These are phyloP conservation scores for Hirtodrosophila cameraria DNA, from an alignment of 2,888 invertebrate genomes.

Conservation along the genomic window DNA sequence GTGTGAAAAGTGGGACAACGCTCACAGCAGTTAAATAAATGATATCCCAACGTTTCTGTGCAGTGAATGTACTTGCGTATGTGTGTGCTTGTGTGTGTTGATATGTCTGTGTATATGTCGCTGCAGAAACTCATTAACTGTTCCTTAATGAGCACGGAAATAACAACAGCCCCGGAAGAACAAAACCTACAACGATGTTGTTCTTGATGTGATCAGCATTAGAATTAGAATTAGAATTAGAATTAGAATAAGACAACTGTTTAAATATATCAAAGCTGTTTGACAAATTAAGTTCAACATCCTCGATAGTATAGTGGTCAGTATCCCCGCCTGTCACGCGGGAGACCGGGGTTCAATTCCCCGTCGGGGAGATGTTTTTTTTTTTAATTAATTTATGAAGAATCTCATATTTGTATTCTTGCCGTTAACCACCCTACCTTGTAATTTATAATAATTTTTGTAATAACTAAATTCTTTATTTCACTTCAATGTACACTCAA, in stretches of 20 bases:
- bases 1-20: conserved; percentile 58
- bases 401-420: not conserved
- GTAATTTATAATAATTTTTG: too few species aligned
- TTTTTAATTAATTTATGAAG: not conserved
- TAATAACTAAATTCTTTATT: too few species aligned
- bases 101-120: conserved; percentile 13
- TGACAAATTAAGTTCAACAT: not conserved
- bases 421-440: too few species aligned
- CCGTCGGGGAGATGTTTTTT: conserved; percentile 51
- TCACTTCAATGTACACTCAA: too few species aligned
- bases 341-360: conserved; percentile 68
- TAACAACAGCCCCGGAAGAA: conserved; percentile 43
- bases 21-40: conserved; percentile 66
- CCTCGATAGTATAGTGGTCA: conserved; percentile 73
- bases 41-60: conserved; percentile 39
- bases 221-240: conserved; percentile 17
- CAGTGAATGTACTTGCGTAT: conserved; percentile 1
- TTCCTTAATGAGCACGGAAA: conserved; percentile 59
- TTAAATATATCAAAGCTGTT: conserved; percentile 8
- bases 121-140: conserved; percentile 58
- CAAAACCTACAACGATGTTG: conserved; percentile 22
- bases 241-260: not conserved
- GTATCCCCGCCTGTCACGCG: conserved; percentile 71
- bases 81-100: not conserved
- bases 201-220: conserved; percentile 46